phyloP scores from a whole-genome alignment of 2,113 vertebrate genomes.

The Martes martes region DNA sequence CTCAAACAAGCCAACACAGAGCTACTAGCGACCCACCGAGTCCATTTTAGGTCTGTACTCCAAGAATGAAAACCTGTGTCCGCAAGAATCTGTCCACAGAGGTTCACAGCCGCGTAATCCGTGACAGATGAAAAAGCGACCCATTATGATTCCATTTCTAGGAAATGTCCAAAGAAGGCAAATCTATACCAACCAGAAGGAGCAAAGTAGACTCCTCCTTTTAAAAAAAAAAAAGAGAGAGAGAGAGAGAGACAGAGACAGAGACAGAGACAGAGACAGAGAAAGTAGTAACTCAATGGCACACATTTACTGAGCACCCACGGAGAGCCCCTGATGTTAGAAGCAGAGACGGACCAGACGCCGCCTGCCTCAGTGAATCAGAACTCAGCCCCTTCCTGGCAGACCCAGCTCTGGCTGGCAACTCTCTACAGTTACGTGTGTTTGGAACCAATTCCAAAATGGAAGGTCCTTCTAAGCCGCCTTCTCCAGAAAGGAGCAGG shows the following conservation, averaged over 20 bases:
- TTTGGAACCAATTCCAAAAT: neutral
- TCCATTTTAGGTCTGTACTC: neutral
- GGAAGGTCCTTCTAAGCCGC: neutral
- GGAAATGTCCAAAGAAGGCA: neutral
- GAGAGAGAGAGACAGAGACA: neutral
- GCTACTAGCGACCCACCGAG: neutral
- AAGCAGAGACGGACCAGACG: neutral
- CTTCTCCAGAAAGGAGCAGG: neutral
- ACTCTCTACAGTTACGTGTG: accelerated
- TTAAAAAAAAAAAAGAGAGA: too few relatives aligned
- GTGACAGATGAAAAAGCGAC: too few relatives aligned
- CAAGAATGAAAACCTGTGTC: neutral
- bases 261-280: too few relatives aligned
- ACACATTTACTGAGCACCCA: neutral
- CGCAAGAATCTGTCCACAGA: neutral
- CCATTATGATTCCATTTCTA: neutral
- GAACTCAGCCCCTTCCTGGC: neutral
- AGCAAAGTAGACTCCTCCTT: neutral
- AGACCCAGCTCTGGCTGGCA: neutral
- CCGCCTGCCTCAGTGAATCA: accelerated
- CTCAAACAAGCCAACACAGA: neutral
- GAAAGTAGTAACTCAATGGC: neutral
- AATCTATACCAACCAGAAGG: neutral
- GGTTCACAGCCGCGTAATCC: neutral
- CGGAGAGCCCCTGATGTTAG: accelerated